Evolutionary conservation across 2,888 invertebrate species (phyloP).

Genomic region (Smittia aterrima): DNA sequence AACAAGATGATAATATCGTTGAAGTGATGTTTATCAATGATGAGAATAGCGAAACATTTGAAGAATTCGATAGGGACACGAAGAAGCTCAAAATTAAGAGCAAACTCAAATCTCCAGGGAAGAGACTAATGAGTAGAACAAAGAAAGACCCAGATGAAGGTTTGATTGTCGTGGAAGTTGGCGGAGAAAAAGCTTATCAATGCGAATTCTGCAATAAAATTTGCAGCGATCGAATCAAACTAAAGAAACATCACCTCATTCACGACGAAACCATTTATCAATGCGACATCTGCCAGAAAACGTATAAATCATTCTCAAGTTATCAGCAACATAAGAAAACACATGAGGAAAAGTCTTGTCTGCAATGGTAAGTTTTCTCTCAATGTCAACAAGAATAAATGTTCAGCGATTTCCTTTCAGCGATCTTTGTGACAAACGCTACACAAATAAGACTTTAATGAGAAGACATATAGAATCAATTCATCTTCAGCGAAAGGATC

Average conservation of each 20-base stretch:
- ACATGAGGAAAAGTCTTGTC: slow-evolving; percentile 11
- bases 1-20: neutral
- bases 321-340: slow-evolving; percentile 21
- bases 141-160: slow-evolving; percentile 31
- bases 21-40: neutral
- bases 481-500: slow-evolving; percentile 27
- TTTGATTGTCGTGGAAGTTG: slow-evolving; percentile 4
- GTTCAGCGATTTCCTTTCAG: neutral
- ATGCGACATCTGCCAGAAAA: slow-evolving; percentile 5
- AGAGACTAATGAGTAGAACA: neutral
- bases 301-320: slow-evolving; percentile 18
- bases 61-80: neutral
- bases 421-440: slow-evolving; percentile 22
- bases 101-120: neutral
- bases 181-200: slow-evolving; percentile 16
- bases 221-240: slow-evolving; percentile 19
- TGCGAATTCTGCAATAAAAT: slow-evolving; percentile 17
- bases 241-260: slow-evolving; percentile 7
- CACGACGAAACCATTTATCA: neutral
- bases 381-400: neutral
- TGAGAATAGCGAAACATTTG: neutral
- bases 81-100: neutral
- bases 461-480: slow-evolving; percentile 26
- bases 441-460: slow-evolving; percentile 24
- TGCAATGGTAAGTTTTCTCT: slow-evolving; percentile 5